Evolutionary conservation across 2,797 vertebrate genomes (phyloP), one percentile per base, ranked within the genome.

Genomic region (Botia kubotai): DNA sequence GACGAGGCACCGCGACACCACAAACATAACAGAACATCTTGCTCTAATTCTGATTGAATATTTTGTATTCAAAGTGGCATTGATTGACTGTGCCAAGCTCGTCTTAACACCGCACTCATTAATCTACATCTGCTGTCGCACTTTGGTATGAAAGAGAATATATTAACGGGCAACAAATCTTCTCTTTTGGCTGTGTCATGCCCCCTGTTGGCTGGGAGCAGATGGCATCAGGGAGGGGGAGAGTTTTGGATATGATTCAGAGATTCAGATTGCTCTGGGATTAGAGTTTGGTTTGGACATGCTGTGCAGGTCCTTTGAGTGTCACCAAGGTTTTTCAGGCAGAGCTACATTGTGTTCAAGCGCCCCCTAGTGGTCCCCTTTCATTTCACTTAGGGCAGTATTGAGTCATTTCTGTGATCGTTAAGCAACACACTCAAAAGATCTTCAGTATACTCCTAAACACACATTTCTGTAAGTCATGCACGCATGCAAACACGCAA

Each of bases 311-410:
- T 68, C 57, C 62, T 53, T 65, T 57, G 23, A 68, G 71, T 79
- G 65, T 62, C 58, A 36, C 71, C 36, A 19, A 77, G 69, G 29
- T 79, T 72, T 36, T 26, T 33, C 4, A 55, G 29, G 39, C 29
- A 12, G 29, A 46, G 57, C 73, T 77, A 52, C 19, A n/a, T 75
- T 84, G 77, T 75, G 66, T 74, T 36, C 60, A 62, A 84, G 43
- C 50, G 39, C 78, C 81, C 75, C 75, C 85, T 87, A 79, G 75
- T 83, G 85, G 62, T 11, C 21, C 43, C 43, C 23, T 36, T 66
- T 46, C 57, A 75, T 71, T 80, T 16, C 48, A 16, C 26, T 21
- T 16, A 5, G 14, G 48, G 23, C 14, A 69, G 8, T 16, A 19
- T 12, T 10, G 19, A 19, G n/a, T 46, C 29, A 21, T 48, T 68